Base-by-base conservation (phyloP, 1,140 invertebrate species). In the Drosophila truncata region DNA sequence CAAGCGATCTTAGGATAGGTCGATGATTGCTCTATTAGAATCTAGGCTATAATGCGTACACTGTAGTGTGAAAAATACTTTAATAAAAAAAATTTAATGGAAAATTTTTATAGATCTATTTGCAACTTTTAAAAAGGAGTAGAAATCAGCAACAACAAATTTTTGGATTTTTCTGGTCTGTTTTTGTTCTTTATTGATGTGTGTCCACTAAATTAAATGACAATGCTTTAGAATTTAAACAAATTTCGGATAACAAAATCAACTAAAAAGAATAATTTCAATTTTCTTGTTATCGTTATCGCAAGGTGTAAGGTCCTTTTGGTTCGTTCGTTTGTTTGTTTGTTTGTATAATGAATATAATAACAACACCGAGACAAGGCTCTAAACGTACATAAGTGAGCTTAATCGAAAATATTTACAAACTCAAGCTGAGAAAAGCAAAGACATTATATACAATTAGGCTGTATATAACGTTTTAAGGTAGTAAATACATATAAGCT, bases 281-380 rank as follows among this genome's bases (percentile, higher is more conserved):
- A 73, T 37, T 77, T 62, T 64, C 54, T 80, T 44, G 33, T 66
- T 66, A 65, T 76, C 44, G 66, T 42, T 64, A 71, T 37, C 47
- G 47, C 57, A 66, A 59, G 25, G 41, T 41, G 47, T 61, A 66
- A 59, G 25, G 41, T 41, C 49, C 52, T 55, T 55, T 55, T 55
- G 52, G 52, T 55, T 54, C 52, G 52, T 37, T 55, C 14, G 37
- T 70, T 63, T 29, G 27, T 70, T 63, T 29, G 27, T 70, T 63
- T 47, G 31, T 66, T 37, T 61, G 52, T 75, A 65, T 70, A 47
- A 83, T 83, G 59, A n/a, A n/a, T 59, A 83, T 75, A 82, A 82
- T 80, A 82, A 82, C 75, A 86, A 83, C 82, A 85, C 78, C 52
- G 52, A 55, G 52, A 67, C 80, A 69, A 76, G 78, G 78, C 57